Evolutionary conservation across 1,140 invertebrate genomes (phyloP).

Genomic region (Dreissena polymorpha): DNA sequence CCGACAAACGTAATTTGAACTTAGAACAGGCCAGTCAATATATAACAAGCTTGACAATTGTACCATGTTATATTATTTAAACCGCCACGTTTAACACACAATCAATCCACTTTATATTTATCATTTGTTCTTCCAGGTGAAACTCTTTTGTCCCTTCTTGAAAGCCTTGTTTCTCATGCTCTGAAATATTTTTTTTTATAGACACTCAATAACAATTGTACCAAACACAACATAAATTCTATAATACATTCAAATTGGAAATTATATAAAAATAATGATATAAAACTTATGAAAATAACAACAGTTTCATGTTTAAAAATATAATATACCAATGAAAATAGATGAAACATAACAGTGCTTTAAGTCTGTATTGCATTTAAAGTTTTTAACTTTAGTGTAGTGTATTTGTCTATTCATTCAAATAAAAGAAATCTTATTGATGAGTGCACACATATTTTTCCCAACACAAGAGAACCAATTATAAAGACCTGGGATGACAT

Average conservation of each 20-base stretch:
- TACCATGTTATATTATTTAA: neutral
- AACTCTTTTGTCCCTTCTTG: slow-evolving; percentile 32
- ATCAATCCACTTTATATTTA: neutral
- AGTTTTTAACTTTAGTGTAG: no score
- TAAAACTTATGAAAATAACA: no score
- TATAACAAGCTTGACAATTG: neutral
- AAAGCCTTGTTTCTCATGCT: slow-evolving; percentile 6
- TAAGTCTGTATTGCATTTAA: no score
- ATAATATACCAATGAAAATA: no score
- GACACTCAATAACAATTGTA: neutral
- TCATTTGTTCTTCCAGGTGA: slow-evolving; percentile 22
- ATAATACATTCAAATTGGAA: neutral
- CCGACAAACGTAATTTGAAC: neutral
- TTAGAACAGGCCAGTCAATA: neutral
- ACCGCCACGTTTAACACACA: neutral
- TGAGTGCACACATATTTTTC: no score
- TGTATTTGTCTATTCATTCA: no score
- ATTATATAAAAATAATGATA: neutral
- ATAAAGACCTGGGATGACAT: no score
- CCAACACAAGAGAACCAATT: no score
- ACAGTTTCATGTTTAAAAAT: no score
- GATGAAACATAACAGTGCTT: no score
- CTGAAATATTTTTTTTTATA: slow-evolving; percentile 5
- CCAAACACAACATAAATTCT: neutral
- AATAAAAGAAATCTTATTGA: no score